Conservation (phyloP, 2,888 invertebrate species). For the Lamellibrachia satsuma region DNA sequence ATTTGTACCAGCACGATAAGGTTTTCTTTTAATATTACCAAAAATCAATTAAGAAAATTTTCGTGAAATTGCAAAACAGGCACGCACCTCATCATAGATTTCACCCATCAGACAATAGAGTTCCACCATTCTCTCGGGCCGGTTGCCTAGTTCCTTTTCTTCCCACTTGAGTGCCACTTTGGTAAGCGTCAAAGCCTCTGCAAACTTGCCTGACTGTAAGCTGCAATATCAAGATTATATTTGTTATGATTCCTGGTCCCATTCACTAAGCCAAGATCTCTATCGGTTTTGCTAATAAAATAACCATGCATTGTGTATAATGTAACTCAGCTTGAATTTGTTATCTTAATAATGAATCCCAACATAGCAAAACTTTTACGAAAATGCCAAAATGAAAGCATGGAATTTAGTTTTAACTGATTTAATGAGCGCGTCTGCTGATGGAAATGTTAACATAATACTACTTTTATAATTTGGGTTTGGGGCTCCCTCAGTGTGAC, state of each 20-base stretch:
- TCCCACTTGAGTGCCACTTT: constrained; percentile 63
- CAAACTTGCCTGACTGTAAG: constrained; percentile 60
- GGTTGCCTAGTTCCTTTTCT: constrained; percentile 60
- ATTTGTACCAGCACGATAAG: neutral
- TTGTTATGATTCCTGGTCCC: neutral
- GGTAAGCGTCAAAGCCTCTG: constrained; percentile 59
- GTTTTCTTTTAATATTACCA: neutral
- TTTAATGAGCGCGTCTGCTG: too few relatives aligned
- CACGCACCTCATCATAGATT: constrained; percentile 62
- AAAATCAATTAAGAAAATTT: neutral
- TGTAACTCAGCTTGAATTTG: too few relatives aligned
- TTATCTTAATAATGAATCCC: too few relatives aligned
- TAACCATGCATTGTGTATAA: neutral
- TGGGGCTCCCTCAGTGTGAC: too few relatives aligned
- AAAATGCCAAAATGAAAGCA: too few relatives aligned
- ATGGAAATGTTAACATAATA: too few relatives aligned
- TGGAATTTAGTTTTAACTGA: too few relatives aligned
- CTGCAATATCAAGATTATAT: constrained; percentile 41
- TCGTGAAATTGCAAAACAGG: neutral
- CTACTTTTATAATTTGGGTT: too few relatives aligned
- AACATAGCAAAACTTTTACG: too few relatives aligned
- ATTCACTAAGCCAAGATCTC: neutral
- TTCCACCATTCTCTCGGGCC: constrained; percentile 62
- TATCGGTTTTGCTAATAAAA: neutral
- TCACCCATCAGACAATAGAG: constrained; percentile 63